Evolutionary conservation across 2,113 vertebrate genomes (phyloP).

Genomic region (Saguinus imperator): DNA sequence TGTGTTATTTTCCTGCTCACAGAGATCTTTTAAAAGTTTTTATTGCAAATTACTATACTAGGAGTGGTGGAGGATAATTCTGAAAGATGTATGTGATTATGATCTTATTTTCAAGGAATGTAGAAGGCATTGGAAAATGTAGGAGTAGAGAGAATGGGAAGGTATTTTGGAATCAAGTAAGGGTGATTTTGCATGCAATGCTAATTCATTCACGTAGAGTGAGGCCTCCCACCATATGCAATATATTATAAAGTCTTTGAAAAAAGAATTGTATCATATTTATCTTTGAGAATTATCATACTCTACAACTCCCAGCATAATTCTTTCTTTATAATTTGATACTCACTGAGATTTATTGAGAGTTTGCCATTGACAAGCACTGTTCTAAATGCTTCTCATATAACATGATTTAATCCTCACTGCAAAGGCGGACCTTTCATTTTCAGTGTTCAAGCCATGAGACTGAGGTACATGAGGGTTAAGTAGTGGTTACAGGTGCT

Average conservation of each 20-base stretch:
- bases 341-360: neutral
- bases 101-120: neutral
- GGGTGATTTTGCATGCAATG: neutral
- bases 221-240: neutral
- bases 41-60: neutral
- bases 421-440: neutral
- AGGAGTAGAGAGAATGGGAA: neutral
- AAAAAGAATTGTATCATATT: neutral
- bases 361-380: neutral
- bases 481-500: neutral
- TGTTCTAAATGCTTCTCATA: neutral
- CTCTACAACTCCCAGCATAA: neutral
- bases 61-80: neutral
- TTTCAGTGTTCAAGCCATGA: neutral
- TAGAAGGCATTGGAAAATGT: neutral
- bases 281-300: neutral
- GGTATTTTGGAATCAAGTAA: neutral
- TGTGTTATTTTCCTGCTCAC: neutral
- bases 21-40: neutral
- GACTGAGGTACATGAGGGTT: neutral
- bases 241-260: neutral
- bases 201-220: neutral
- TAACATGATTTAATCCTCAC: neutral
- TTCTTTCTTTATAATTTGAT: constrained; percentile 11
- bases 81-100: neutral